Base-by-base conservation (phyloP, 1,140 invertebrate species). In the Tetragnatha versicolor region DNA sequence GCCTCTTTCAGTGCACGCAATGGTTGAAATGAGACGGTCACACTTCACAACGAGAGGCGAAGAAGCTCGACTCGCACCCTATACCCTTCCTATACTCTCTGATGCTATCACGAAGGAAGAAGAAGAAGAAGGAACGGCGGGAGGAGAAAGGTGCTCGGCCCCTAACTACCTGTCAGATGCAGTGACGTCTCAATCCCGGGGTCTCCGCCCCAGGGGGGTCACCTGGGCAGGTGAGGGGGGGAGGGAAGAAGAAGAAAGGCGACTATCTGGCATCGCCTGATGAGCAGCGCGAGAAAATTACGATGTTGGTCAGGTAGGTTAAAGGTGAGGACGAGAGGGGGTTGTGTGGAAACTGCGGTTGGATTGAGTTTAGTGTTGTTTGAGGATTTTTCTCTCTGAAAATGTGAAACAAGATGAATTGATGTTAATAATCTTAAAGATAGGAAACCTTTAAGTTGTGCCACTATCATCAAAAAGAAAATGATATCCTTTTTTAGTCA, bases 101-200 rank as follows among this genome's bases (percentile, higher is more conserved):
- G n/a, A n/a, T n/a, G n/a, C n/a, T n/a, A 20, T 10, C 49, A 1
- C 2, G 4, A 1, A 51, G 20, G 49, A 7, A 51, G 9, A 7
- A 3, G 9, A 51, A 10, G n/a, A 22, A 22, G 49, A 42, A 42
- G 49, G 49, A 22, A 7, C 9, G n/a, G 25, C n/a, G 25, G n/a
- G n/a, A 51, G 25, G 9, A 17, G 25, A 51, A 6, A 22, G 9
- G 10, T 14, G 10, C 5, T 51, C 45, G 45, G 45, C 47, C 68
- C 49, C 68, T 37, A 53, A 53, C 68, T 53, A 70, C 68, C 68
- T 70, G 68, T 70, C 68, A 70, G 68, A 70, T 53, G 47, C 39
- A 53, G 47, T 70, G 68, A 70, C 55, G 68, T 70, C 68, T 70
- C 68, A 70, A 70, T 70, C 55, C 55, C 55, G 31, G 47, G 39